A percentile compares a stretch with the other conserved stretches of the same genome.
Evolutionary conservation across 2,888 invertebrate genomes (phyloP).

Genomic region (Bursaphelenchus okinawaensis): DNA sequence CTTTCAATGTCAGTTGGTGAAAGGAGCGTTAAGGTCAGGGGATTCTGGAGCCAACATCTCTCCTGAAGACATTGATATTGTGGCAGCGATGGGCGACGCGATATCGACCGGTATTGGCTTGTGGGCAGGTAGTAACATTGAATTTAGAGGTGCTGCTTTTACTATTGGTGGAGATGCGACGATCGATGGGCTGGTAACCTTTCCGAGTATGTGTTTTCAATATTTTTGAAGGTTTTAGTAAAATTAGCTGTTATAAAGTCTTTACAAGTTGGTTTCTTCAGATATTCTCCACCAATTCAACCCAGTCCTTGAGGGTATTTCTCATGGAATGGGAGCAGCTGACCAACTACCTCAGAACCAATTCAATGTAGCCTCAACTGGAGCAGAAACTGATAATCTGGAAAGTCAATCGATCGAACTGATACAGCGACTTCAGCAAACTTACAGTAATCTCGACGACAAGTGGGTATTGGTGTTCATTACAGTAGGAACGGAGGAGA

Average conservation of each 20-base stretch:
- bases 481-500: slow-evolving; percentile 49
- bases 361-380: slow-evolving; percentile 49
- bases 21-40: slow-evolving; percentile 25
- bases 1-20: slow-evolving; percentile 28
- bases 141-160: slow-evolving; percentile 53
- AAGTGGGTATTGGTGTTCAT: slow-evolving; percentile 47
- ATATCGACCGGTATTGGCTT: slow-evolving; percentile 50
- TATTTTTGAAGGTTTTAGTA: background rate
- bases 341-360: slow-evolving; percentile 43
- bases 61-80: slow-evolving; percentile 34
- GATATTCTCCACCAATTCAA: slow-evolving; percentile 52
- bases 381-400: slow-evolving; percentile 43
- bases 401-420: slow-evolving; percentile 43
- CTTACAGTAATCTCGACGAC: slow-evolving; percentile 18
- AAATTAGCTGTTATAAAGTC: too few species aligned
- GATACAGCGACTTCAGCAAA: slow-evolving; percentile 28
- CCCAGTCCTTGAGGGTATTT: slow-evolving; percentile 41
- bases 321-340: slow-evolving; percentile 53
- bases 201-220: slow-evolving; percentile 39
- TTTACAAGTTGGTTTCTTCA: slow-evolving; percentile 20
- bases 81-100: slow-evolving; percentile 37
- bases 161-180: slow-evolving; percentile 55
- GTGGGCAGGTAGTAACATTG: slow-evolving; percentile 45
- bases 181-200: slow-evolving; percentile 52
- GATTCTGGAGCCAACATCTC: slow-evolving; percentile 23